phyloP scores from a whole-genome alignment of 64 coral and sea anemone species.

The Montipora efflorescens region DNA sequence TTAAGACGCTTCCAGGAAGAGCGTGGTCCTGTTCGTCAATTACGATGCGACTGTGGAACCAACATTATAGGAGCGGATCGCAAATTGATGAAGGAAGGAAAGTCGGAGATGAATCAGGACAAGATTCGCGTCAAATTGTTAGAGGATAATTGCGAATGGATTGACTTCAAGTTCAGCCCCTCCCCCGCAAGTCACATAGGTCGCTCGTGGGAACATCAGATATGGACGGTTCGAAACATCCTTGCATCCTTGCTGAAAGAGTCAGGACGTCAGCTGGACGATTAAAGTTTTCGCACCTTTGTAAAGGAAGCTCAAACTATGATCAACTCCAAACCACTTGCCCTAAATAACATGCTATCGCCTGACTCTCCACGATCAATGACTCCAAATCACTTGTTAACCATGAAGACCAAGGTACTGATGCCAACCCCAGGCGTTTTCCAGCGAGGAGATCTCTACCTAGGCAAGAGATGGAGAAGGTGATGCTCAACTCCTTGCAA shows the following conservation, averaged over 20 bases:
- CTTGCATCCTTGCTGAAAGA: conserved; percentile 24
- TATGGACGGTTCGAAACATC: conserved; percentile 27
- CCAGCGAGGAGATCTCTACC: conserved; percentile 16
- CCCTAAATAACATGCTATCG: not conserved
- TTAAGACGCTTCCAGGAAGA: not conserved
- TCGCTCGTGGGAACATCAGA: conserved; percentile 2
- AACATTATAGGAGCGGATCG: not conserved
- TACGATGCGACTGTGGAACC: too few species aligned
- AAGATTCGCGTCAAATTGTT: not conserved
- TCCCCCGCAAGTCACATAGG: not conserved
- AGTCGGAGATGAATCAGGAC: not conserved
- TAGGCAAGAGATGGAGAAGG: conserved; percentile 7
- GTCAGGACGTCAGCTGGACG: conserved; percentile 12
- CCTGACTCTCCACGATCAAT: not conserved
- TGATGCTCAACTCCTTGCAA: conserved; percentile 9
- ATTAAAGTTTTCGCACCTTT: not conserved
- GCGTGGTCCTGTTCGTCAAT: not conserved
- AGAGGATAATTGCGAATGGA: conserved; percentile 37
- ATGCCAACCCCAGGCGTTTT: conserved; percentile 56
- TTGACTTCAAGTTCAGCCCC: conserved; percentile 49
- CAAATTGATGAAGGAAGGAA: not conserved
- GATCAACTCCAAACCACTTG: not conserved
- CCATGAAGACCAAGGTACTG: conserved; percentile 38
- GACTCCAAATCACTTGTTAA: conserved; percentile 25
- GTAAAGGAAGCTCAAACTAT: not conserved